Conservation (phyloP, 30 jellyfish, hydroid and myxozoan species). For the Hydractinia symbiolongicarpus region DNA sequence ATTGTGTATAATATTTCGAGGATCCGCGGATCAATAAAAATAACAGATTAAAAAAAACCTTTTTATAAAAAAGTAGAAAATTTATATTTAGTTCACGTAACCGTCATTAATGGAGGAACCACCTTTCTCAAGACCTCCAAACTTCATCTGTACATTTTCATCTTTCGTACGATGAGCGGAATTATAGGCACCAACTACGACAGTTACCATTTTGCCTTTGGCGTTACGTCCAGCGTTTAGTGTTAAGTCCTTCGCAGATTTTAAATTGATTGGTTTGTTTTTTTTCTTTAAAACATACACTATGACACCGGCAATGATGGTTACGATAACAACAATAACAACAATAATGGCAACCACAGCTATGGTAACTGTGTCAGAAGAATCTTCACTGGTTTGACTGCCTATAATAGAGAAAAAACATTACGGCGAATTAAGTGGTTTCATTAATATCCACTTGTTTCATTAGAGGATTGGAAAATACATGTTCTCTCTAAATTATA, state of each 20-base stretch:
- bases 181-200: not conserved
- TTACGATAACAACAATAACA: not conserved
- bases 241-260: not conserved
- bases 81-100: not conserved
- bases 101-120: slow-evolving; percentile 1
- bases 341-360: not conserved
- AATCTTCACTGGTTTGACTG: not conserved
- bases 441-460: no score
- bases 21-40: no score
- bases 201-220: not conserved
- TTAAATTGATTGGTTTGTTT: not conserved
- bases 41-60: no score
- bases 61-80: no score
- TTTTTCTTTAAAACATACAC: not conserved
- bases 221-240: not conserved
- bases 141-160: slow-evolving; percentile 8
- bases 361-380: not conserved
- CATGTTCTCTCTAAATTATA: no score
- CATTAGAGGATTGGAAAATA: no score
- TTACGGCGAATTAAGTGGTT: not conserved
- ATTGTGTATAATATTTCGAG: no score
- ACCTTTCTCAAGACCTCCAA: not conserved
- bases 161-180: slow-evolving; percentile 13
- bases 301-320: not conserved
- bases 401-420: not conserved